Conservation (phyloP, 2,113 vertebrate species). For the Ascaphus truei region DNA sequence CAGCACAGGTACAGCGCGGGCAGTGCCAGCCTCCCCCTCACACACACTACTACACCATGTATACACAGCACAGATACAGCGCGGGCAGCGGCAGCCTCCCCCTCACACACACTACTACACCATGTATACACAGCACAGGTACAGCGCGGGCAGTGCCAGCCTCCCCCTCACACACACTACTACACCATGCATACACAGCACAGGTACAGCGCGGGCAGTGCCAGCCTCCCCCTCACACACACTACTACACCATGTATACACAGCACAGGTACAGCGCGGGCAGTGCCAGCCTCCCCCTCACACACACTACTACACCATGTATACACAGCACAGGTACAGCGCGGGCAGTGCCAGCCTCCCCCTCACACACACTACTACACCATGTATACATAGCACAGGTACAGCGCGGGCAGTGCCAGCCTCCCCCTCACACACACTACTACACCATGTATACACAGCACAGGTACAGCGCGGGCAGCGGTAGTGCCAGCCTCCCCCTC, state of each 20-base stretch:
- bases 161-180: not conserved
- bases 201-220: not conserved
- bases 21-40: not conserved
- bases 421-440: not conserved
- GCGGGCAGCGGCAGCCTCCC: not conserved
- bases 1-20: not conserved
- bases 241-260: not conserved
- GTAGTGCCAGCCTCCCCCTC: not conserved
- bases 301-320: not conserved
- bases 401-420: not conserved
- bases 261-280: not conserved
- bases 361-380: not conserved
- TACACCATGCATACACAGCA: not conserved
- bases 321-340: too few relatives aligned
- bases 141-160: not conserved
- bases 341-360: not conserved
- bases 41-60: not conserved
- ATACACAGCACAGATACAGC: too few relatives aligned
- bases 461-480: too few relatives aligned
- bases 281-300: not conserved
- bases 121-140: too few relatives aligned
- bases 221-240: not conserved
- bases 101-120: not conserved
- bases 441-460: not conserved
- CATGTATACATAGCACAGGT: too few relatives aligned